Base-by-base conservation (phyloP, 2,797 vertebrate genomes). In the Halcyon smyrnensis region DNA sequence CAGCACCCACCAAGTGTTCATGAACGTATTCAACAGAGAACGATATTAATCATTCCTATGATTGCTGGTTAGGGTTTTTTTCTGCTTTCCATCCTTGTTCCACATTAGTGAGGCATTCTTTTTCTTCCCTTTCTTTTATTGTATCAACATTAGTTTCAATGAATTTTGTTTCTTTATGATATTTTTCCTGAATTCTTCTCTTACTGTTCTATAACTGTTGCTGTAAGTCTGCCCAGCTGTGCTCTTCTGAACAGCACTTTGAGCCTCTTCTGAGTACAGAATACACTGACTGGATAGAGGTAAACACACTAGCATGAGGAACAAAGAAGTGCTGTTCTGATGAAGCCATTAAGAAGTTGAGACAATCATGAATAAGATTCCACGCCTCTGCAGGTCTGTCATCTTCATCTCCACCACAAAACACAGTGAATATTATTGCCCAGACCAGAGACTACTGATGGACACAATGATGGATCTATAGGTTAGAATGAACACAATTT, bases 321-420 rank as follows among this genome's bases (percentile, higher is more conserved):
- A 37, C 78, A 84, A 68, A 3, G 30, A 63, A 25, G 27, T 23
- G n/a, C 25, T 67, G 43, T 54, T 71, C 63, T 32, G 36, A 86
- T 48, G 18, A 79, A 92, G 36, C 23, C 20, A 46, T 19, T 48
- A 63, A 43, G 14, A 53, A 67, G 8, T 5, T 46, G 32, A 82
- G 41, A 68, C 2, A 0, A 34, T 24, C 0, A 1, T 12, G 37
- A 67, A 6, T 36, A n/a, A 60, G 43, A 76, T 69, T n/a, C 32
- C 37, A 12, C 23, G 50, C 27, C 11, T 78, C 60, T 74, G 30
- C 59, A 46, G 48, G n/a, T 46, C 60, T 54, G 24, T 16, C 45
- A 20, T 23, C 57, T 65, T 78, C 48, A 39, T 30, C 53, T 76
- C 60, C 25, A 36, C 21, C 39, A 78, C 32, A 34, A 43, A 73